Evolutionary conservation across 2,113 vertebrate genomes (phyloP).

Genomic region (Pterocles gutturalis): DNA sequence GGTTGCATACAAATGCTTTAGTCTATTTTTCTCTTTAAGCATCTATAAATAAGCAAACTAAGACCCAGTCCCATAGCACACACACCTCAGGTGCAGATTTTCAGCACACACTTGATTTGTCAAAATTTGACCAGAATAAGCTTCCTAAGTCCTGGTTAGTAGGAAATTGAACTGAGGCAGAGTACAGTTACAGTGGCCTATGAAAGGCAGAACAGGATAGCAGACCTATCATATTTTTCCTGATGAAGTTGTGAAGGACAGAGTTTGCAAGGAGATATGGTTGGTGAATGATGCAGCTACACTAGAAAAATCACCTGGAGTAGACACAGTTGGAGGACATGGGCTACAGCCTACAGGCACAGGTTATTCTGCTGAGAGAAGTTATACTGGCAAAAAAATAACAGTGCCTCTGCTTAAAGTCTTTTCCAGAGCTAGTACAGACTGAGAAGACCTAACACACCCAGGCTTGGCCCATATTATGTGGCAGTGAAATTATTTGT

Average conservation of each 20-base stretch:
- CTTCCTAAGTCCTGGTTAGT: not conserved
- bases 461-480: not conserved
- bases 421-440: not conserved
- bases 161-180: not conserved
- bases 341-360: not conserved
- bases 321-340: fast-evolving
- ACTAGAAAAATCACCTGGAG: not conserved
- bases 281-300: not conserved
- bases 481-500: not conserved
- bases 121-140: not conserved
- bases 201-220: not conserved
- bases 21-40: not conserved
- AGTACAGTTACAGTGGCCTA: not conserved
- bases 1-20: not conserved
- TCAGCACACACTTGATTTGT: not conserved
- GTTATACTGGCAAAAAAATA: not conserved
- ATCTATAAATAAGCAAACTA: not conserved
- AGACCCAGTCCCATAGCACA: not conserved
- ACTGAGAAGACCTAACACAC: not conserved
- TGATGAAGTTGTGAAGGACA: not conserved
- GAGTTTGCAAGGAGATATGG: not conserved
- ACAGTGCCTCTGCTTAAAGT: not conserved
- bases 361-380: not conserved
- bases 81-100: not conserved
- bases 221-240: not conserved